phyloP scores from a whole-genome alignment of 2,888 invertebrate genomes.

The Nomada ruficornis region DNA sequence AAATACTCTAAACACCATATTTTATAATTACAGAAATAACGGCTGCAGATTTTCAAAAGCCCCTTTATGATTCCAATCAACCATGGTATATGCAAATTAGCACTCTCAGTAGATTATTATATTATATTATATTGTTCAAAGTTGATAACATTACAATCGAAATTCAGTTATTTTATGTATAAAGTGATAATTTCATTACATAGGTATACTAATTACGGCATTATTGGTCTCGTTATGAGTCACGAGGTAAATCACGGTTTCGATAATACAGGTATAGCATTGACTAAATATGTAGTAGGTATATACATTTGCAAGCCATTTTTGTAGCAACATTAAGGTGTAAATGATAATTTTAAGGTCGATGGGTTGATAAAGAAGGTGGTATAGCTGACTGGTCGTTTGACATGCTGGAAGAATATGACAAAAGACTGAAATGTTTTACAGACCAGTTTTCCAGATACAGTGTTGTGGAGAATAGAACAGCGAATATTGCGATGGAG shows the following conservation, averaged over 20 bases:
- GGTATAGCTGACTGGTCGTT: conserved; percentile 16
- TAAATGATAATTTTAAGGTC: conserved; percentile 32
- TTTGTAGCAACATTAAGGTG: not conserved
- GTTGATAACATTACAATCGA: not conserved
- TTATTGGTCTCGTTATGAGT: conserved; percentile 48
- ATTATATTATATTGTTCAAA: not conserved
- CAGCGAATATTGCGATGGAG: conserved; percentile 11
- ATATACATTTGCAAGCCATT: not conserved
- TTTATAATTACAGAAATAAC: conserved; percentile 29
- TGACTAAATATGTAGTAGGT: not conserved
- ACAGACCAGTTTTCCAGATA: conserved; percentile 60
- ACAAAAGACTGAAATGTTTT: conserved; percentile 53
- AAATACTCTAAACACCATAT: not conserved
- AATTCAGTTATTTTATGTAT: not conserved
- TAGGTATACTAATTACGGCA: conserved; percentile 56
- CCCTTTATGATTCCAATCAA: conserved; percentile 30
- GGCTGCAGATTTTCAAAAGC: conserved; percentile 54
- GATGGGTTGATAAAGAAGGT: conserved; percentile 20
- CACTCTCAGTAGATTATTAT: not conserved
- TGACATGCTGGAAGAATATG: conserved; percentile 30
- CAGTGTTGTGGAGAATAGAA: conserved; percentile 7
- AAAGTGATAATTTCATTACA: too few species aligned
- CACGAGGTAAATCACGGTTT: conserved; percentile 66
- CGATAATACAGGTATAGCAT: conserved; percentile 35
- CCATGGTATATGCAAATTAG: conserved; percentile 45